Conservation (phyloP, 2,888 invertebrate genomes). For the Matsumyia berberina region DNA sequence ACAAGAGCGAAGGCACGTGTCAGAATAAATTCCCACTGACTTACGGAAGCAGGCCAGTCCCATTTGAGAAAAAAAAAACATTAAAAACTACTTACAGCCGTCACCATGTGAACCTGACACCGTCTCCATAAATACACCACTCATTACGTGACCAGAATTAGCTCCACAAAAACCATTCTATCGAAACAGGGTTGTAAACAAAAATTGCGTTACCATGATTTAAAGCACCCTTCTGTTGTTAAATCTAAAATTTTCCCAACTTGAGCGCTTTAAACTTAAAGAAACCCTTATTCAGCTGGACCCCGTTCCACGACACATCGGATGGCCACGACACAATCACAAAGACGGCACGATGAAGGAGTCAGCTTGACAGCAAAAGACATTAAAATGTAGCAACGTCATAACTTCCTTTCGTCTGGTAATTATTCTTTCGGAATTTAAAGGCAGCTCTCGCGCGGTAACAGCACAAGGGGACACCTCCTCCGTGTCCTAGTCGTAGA, state of each 20-base stretch:
- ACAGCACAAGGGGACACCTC: conserved; percentile 43
- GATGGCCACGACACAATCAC: conserved; percentile 8
- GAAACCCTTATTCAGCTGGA: neutral
- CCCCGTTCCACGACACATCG: neutral
- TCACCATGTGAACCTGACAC: conserved; percentile 12
- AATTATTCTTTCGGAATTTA: conserved; percentile 74
- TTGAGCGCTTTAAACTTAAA: conserved; percentile 39
- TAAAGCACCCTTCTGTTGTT: conserved; percentile 5
- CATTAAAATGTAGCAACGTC: conserved; percentile 75
- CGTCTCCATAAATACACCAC: neutral
- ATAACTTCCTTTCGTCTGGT: conserved; percentile 74
- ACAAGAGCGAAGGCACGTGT: no score
- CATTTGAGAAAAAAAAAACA: no score
- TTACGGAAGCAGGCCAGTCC: no score
- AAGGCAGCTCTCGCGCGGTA: conserved; percentile 51
- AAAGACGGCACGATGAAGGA: conserved; percentile 42
- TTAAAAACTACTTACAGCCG: neutral
- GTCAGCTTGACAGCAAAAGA: conserved; percentile 70
- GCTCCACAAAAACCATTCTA: neutral
- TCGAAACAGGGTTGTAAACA: neutral
- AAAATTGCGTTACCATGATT: conserved; percentile 18
- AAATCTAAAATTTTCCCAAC: neutral
- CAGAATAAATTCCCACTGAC: no score
- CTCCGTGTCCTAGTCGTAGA: conserved; percentile 14
- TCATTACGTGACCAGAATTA: conserved; percentile 47